phyloP scores from a whole-genome alignment of 2,888 invertebrate species.

The Teleogryllus oceanicus region DNA sequence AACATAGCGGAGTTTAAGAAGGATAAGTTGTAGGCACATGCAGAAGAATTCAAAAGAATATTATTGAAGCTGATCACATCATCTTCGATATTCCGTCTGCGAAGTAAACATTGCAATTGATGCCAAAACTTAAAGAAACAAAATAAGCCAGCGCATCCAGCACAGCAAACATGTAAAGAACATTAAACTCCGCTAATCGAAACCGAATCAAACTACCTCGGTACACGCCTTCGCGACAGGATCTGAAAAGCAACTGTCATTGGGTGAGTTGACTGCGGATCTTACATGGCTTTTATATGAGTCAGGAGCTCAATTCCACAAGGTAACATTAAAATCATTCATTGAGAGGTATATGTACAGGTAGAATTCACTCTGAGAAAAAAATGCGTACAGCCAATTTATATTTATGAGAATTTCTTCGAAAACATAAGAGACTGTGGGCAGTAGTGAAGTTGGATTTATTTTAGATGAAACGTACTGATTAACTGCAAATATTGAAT shows the following conservation, averaged over 20 bases:
- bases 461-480: too few species aligned
- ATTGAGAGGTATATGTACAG: too few species aligned
- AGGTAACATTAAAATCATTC: too few species aligned
- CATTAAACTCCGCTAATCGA: background rate
- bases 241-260: constrained; percentile 25
- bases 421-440: too few species aligned
- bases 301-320: too few species aligned
- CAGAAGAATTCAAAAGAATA: constrained; percentile 25
- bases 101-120: constrained; percentile 26
- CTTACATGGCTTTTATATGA: too few species aligned
- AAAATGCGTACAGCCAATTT: too few species aligned
- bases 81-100: background rate
- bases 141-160: constrained; percentile 21
- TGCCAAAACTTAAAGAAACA: background rate
- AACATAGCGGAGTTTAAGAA: constrained; percentile 20
- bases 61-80: background rate
- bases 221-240: constrained; percentile 23
- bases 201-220: background rate
- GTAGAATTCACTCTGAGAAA: too few species aligned
- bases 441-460: too few species aligned
- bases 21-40: constrained; percentile 20
- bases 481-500: too few species aligned
- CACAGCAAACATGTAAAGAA: constrained; percentile 22
- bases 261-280: background rate
- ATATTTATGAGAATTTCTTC: too few species aligned